Evolutionary conservation across 2,888 invertebrate species (phyloP).

Genomic region (Lamellibrachia satsuma): DNA sequence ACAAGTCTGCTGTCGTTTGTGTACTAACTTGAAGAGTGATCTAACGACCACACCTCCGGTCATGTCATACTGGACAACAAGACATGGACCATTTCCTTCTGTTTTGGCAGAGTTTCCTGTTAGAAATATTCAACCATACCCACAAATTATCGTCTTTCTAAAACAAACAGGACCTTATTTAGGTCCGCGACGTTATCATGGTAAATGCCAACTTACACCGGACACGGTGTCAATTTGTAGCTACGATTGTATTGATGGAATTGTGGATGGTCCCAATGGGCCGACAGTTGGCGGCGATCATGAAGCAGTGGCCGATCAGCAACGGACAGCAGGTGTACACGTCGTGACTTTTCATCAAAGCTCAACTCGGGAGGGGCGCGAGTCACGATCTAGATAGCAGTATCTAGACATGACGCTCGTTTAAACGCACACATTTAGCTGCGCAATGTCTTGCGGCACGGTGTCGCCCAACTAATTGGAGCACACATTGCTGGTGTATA

Average conservation of each 20-base stretch:
- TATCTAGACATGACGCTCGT: too few relatives aligned
- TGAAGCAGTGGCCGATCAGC: too few relatives aligned
- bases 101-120: neutral
- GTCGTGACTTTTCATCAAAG: too few relatives aligned
- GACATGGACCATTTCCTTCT: neutral
- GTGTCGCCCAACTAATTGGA: too few relatives aligned
- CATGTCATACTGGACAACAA: neutral
- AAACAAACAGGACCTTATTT: neutral
- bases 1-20: neutral
- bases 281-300: too few relatives aligned
- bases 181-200: neutral
- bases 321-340: too few relatives aligned
- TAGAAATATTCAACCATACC: neutral
- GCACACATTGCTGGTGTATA: too few relatives aligned
- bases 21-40: neutral
- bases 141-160: neutral
- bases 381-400: too few relatives aligned
- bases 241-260: neutral
- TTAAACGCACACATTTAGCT: too few relatives aligned
- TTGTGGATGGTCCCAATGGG: too few relatives aligned
- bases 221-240: neutral
- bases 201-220: neutral
- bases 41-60: neutral
- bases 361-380: too few relatives aligned
- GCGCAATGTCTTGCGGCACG: too few relatives aligned